phyloP scores from a whole-genome alignment of 2,888 invertebrate species.

The Zootermopsis nevadensis region DNA sequence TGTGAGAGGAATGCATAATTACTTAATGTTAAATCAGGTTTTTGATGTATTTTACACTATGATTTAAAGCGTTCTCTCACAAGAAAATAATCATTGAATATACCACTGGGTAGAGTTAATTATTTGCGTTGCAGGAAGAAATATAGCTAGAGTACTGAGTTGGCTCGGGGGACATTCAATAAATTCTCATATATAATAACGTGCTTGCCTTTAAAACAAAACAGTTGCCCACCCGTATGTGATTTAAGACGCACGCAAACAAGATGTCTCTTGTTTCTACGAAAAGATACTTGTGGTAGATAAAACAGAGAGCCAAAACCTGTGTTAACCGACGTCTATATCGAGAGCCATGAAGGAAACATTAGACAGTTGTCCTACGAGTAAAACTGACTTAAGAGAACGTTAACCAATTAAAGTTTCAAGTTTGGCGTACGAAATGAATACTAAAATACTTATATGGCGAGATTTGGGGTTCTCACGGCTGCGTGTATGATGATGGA shows the following conservation, averaged over 20 bases:
- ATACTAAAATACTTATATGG: too few species aligned
- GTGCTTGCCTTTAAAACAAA: background rate
- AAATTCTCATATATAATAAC: background rate
- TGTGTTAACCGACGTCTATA: background rate
- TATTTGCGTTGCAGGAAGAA: too few species aligned
- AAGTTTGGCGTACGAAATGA: too few species aligned
- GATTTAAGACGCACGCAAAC: background rate
- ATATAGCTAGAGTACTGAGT: background rate
- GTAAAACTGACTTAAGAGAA: too few species aligned
- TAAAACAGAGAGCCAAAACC: background rate
- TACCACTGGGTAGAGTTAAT: background rate
- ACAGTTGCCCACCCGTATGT: background rate
- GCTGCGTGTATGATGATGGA: too few species aligned
- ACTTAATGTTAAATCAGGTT: too few species aligned
- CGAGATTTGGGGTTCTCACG: too few species aligned
- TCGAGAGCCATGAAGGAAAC: background rate
- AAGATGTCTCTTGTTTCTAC: background rate
- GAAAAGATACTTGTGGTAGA: background rate
- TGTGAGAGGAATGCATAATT: too few species aligned
- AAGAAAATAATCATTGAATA: too few species aligned
- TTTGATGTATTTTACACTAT: too few species aligned
- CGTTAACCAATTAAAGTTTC: too few species aligned
- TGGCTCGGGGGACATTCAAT: background rate
- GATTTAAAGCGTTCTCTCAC: background rate
- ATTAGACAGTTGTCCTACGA: too few species aligned